A percentile compares a stretch with the other conserved stretches of the same genome.
Conservation (phyloP, 2,797 vertebrate species). For the Acestrorhynchus altus region DNA sequence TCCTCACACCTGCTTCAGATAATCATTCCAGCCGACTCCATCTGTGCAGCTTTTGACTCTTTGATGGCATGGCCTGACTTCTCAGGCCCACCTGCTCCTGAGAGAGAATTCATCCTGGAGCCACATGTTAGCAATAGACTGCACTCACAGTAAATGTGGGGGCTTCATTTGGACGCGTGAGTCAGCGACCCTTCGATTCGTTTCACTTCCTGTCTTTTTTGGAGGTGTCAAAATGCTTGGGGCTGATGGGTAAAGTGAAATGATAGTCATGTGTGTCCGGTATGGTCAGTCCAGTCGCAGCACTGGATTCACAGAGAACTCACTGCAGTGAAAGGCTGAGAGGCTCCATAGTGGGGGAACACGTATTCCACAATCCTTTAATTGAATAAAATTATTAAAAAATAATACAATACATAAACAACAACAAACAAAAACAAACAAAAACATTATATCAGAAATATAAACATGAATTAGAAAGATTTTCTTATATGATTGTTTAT, state of each 20-base stretch:
- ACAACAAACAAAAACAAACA: too few species aligned
- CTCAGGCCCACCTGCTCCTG: slow-evolving; percentile 61
- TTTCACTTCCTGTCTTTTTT: slow-evolving; percentile 62
- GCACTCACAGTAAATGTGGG: slow-evolving; percentile 72
- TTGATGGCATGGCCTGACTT: slow-evolving; percentile 71
- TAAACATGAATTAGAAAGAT: too few species aligned
- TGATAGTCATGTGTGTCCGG: slow-evolving; percentile 61
- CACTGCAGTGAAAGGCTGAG: neutral
- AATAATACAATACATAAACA: too few species aligned
- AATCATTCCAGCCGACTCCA: slow-evolving; percentile 55
- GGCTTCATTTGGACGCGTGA: slow-evolving; percentile 68
- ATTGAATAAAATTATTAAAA: too few species aligned
- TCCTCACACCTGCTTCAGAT: slow-evolving; percentile 72
- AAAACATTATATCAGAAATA: too few species aligned
- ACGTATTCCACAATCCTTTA: too few species aligned
- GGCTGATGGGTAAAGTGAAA: slow-evolving; percentile 67
- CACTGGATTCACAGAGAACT: neutral
- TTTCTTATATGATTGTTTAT: too few species aligned
- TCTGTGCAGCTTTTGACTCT: slow-evolving; percentile 65
- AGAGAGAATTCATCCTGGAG: slow-evolving; percentile 66
- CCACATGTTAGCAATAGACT: slow-evolving; percentile 82
- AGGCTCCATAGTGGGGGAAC: too few species aligned
- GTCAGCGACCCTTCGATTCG: slow-evolving; percentile 48
- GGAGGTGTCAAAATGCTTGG: slow-evolving; percentile 73
- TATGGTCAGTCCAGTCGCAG: neutral